phyloP scores from a whole-genome alignment of 2,888 invertebrate species.

The Cheilosia pagana region DNA sequence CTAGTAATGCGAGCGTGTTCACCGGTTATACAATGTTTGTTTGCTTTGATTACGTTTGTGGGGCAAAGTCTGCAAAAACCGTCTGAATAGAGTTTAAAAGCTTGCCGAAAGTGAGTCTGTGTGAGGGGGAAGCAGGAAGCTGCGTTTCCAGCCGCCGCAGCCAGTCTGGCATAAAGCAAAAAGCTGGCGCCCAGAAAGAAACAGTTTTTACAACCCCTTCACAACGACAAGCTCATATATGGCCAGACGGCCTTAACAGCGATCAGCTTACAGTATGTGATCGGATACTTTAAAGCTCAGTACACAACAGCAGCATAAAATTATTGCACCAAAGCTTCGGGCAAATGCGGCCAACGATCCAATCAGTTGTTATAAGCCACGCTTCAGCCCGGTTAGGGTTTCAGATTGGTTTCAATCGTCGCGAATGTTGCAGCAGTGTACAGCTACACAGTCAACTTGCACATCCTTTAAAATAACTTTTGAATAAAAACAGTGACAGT shows the following conservation, averaged over 20 bases:
- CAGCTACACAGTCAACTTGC: not conserved
- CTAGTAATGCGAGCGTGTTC: conserved; percentile 1
- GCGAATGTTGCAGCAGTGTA: conserved; percentile 30
- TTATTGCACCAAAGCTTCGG: conserved; percentile 24
- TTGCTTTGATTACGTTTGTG: not conserved
- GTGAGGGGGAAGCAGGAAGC: conserved; percentile 9
- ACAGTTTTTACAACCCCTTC: conserved; percentile 21
- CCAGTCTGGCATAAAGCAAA: conserved; percentile 2
- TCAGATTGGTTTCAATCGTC: conserved; percentile 64
- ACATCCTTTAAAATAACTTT: not conserved
- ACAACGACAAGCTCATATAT: not conserved
- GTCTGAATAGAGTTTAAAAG: not conserved
- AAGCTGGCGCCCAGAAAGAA: not conserved
- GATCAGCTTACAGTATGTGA: conserved; percentile 9
- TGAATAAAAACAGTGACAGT: not conserved
- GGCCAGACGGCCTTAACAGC: conserved; percentile 19
- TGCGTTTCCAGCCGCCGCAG: not conserved
- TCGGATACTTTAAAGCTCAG: conserved; percentile 13
- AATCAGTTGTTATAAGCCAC: conserved; percentile 59
- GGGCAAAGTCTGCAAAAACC: not conserved
- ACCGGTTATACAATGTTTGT: conserved; percentile 14
- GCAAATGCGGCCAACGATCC: conserved; percentile 42
- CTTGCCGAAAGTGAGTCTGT: not conserved
- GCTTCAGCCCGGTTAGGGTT: conserved; percentile 45
- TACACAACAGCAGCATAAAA: conserved; percentile 35